Conservation (phyloP, 2,888 invertebrate species). For the Plebejus melissa region DNA sequence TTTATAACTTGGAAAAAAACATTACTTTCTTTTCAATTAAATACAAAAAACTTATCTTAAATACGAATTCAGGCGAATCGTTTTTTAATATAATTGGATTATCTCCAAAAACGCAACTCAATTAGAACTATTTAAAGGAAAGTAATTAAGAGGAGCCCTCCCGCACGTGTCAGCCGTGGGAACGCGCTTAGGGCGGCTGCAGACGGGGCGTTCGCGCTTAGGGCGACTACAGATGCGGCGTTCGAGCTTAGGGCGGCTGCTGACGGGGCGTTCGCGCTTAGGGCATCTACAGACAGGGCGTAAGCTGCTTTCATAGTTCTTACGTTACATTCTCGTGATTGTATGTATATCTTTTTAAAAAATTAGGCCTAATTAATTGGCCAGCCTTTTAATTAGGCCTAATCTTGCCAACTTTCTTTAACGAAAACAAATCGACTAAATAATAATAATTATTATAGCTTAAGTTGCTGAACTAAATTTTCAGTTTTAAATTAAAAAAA, state of each 20-base stretch:
- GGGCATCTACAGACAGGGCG: not conserved
- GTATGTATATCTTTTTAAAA: too few species aligned
- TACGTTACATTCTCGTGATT: not conserved
- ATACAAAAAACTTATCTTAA: not conserved
- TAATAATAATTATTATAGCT: not conserved
- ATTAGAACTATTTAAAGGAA: conserved; percentile 17
- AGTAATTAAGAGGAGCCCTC: conserved; percentile 12
- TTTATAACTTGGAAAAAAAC: not conserved
- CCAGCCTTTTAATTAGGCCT: too few species aligned
- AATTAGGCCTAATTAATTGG: too few species aligned
- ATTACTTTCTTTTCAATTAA: not conserved
- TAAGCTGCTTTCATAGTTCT: not conserved
- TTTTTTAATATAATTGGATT: not conserved
- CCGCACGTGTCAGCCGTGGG: conserved; percentile 11
- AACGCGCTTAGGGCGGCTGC: conserved; percentile 2
- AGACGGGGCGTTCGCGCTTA: not conserved
- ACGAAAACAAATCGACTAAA: too few species aligned
- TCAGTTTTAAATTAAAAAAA: too few species aligned
- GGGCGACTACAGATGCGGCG: not conserved
- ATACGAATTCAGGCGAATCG: not conserved
- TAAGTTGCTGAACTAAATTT: not conserved
- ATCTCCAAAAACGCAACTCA: not conserved
- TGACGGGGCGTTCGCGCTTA: not conserved
- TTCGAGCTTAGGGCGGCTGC: not conserved
- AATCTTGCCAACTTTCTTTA: too few species aligned